phyloP scores from a whole-genome alignment of 2,113 vertebrate genomes.

The Sardina pilchardus region DNA sequence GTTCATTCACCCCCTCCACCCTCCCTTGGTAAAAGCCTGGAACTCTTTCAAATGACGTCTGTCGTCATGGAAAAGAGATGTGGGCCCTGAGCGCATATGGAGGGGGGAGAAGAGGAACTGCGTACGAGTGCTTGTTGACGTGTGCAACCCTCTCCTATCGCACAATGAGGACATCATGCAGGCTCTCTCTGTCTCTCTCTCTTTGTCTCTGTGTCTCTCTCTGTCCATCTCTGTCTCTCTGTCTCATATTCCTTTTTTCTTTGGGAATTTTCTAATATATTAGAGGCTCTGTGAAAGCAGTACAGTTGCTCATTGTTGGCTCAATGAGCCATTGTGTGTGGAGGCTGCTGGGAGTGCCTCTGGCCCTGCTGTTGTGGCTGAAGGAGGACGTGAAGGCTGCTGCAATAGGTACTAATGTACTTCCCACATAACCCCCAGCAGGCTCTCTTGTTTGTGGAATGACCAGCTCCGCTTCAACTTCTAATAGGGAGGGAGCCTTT shows the following conservation, averaged over 20 bases:
- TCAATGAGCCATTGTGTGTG: neutral
- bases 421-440: neutral
- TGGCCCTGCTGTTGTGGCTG: neutral
- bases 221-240: neutral
- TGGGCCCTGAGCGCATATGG: conserved; percentile 22
- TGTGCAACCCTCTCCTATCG: conserved; percentile 16
- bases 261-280: neutral
- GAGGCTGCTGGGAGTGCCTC: neutral
- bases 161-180: neutral
- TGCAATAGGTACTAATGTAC: neutral
- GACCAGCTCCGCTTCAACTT: neutral
- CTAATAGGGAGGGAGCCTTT: neutral
- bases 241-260: neutral
- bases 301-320: neutral
- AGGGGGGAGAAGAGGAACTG: conserved; percentile 15
- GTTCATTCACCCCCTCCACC: neutral
- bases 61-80: conserved; percentile 36
- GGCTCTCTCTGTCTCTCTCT: neutral
- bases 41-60: conserved; percentile 35
- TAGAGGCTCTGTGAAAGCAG: too few relatives aligned
- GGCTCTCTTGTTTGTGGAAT: neutral
- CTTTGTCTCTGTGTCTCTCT: neutral
- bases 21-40: conserved; percentile 17
- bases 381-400: neutral
- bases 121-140: conserved; percentile 10